phyloP scores from a whole-genome alignment of 2,113 vertebrate species.

The Maylandia zebra region DNA sequence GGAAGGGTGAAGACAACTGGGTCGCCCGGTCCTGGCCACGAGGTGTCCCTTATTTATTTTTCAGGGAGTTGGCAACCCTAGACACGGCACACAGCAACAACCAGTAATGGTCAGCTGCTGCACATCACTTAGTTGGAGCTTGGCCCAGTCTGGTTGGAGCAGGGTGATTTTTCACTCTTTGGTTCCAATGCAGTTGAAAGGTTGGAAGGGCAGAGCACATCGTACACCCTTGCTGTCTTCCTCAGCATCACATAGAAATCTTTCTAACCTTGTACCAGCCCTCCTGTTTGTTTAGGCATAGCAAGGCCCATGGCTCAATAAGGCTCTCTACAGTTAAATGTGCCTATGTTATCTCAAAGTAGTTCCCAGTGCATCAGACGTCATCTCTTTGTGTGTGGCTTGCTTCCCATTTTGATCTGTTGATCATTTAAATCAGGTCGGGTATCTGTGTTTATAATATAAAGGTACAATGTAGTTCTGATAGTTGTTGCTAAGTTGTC shows the following conservation, averaged over 20 bases:
- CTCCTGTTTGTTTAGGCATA: not conserved
- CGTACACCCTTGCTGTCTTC: not conserved
- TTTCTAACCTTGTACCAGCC: not conserved
- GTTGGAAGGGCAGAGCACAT: not conserved
- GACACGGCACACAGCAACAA: not conserved
- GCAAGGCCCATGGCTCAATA: not conserved
- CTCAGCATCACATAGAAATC: not conserved
- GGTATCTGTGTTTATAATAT: not conserved
- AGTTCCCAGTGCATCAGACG: rapidly evolving
- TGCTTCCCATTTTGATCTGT: not conserved
- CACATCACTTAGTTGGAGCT: not conserved
- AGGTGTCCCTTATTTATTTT: too few relatives aligned
- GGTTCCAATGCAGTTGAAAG: not conserved
- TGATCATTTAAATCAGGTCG: not conserved
- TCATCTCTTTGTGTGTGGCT: not conserved
- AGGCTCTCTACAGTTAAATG: not conserved
- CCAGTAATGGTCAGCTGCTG: not conserved
- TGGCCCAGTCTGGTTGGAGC: not conserved
- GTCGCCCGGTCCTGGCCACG: too few relatives aligned
- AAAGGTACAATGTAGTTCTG: not conserved
- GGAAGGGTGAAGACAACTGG: too few relatives aligned
- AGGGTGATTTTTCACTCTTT: not conserved
- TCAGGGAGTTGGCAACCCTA: too few relatives aligned
- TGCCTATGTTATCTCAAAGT: not conserved
- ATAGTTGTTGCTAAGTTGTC: not conserved